These are phyloP conservation scores for cat (Felis catus) DNA, from an alignment of 2,113 vertebrate genomes.

Conservation along the genomic window F.catus_Fca126_mat1.0 CM031412.1:5494001-5494500, in stretches of 20 bases:
- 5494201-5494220: not conserved
- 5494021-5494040: fast-evolving
- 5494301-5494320: not conserved
- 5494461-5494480: not conserved
- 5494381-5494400: not conserved
- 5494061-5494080: not conserved
- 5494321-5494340: not conserved
- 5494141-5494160: not conserved
- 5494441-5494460: fast-evolving
- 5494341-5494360: not conserved
- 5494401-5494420: not conserved
- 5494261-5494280: too few species aligned
- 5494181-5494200: not conserved
- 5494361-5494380: not conserved
- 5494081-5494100: not conserved
- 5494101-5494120: not conserved
- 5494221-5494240: not conserved
- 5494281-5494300: not conserved
- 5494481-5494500: not conserved
- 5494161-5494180: not conserved
- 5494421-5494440: not conserved
- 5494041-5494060: not conserved
- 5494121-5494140: not conserved
- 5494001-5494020: not conserved
- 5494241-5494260: not conserved